These are phyloP conservation scores for Smittia aterrima DNA, from an alignment of 2,888 invertebrate species.

Conservation along the genomic window DNA sequence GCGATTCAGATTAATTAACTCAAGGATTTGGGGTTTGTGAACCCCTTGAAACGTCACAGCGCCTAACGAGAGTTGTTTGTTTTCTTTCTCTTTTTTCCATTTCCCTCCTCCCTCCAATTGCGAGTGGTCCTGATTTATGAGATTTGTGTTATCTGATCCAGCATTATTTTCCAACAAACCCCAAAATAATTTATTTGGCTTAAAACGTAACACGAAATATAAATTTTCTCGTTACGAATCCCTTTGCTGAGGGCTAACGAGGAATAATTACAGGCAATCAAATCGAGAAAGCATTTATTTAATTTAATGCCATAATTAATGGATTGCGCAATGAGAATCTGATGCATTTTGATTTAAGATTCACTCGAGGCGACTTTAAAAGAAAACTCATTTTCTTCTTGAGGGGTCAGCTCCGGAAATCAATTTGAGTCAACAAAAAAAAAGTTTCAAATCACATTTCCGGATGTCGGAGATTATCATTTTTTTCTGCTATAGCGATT, in stretches of 20 bases:
- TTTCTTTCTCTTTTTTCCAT: background rate
- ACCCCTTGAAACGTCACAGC: conserved; percentile 8
- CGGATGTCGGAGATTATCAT: background rate
- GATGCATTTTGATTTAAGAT: background rate
- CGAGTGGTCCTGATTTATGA: background rate
- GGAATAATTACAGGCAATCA: conserved; percentile 11
- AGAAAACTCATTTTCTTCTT: background rate
- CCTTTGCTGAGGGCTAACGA: background rate
- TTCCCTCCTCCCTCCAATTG: background rate
- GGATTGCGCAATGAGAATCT: background rate
- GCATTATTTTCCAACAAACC: conserved; percentile 7
- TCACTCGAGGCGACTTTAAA: background rate
- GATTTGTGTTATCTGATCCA: conserved; percentile 11
- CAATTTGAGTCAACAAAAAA: background rate
- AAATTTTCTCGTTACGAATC: background rate
- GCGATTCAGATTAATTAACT: background rate
- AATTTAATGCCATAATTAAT: background rate
- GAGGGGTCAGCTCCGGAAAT: background rate
- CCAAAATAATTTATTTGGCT: conserved; percentile 11
- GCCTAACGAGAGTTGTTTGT: background rate
- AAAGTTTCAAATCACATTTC: conserved; percentile 7
- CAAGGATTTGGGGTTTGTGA: background rate
- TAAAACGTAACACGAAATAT: background rate
- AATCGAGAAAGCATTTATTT: conserved; percentile 3
- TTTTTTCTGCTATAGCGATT: background rate